Evolutionary conservation across 1,140 invertebrate genomes (phyloP).

Genomic region (Lucilia sericata): DNA sequence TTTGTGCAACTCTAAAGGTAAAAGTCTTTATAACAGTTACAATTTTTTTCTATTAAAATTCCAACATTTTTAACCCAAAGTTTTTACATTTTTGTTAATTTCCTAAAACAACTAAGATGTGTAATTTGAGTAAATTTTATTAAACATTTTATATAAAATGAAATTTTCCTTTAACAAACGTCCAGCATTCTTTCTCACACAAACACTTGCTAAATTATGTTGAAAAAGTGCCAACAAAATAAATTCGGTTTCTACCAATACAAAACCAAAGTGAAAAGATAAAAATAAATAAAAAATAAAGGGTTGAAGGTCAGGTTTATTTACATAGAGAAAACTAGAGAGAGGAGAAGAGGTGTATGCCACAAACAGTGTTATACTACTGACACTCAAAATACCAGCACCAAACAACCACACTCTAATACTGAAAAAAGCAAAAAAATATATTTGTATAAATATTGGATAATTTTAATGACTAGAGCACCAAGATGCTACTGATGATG

Average conservation of each 20-base stretch:
- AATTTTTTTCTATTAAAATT: too few relatives aligned
- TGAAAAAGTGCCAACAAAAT: constrained; percentile 19
- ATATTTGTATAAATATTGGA: too few relatives aligned
- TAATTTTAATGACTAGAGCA: too few relatives aligned
- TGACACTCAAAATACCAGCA: background rate
- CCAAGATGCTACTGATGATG: too few relatives aligned
- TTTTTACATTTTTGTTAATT: background rate
- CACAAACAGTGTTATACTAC: background rate
- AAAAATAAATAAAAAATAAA: background rate
- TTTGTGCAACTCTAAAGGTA: too few relatives aligned
- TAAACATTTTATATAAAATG: background rate
- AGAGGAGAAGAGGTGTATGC: background rate
- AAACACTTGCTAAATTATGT: background rate
- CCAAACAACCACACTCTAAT: background rate
- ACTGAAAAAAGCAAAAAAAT: too few relatives aligned
- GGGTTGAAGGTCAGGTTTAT: constrained; percentile 4
- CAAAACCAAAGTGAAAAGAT: background rate
- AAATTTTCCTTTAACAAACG: background rate
- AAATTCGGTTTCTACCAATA: background rate
- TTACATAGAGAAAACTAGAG: background rate
- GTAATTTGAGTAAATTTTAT: background rate
- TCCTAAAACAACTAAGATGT: background rate
- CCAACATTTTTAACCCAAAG: too few relatives aligned
- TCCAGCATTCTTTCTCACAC: background rate
- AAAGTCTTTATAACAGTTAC: too few relatives aligned